phyloP scores from a whole-genome alignment of 2,113 vertebrate genomes.

The Recurvirostra avosetta region DNA sequence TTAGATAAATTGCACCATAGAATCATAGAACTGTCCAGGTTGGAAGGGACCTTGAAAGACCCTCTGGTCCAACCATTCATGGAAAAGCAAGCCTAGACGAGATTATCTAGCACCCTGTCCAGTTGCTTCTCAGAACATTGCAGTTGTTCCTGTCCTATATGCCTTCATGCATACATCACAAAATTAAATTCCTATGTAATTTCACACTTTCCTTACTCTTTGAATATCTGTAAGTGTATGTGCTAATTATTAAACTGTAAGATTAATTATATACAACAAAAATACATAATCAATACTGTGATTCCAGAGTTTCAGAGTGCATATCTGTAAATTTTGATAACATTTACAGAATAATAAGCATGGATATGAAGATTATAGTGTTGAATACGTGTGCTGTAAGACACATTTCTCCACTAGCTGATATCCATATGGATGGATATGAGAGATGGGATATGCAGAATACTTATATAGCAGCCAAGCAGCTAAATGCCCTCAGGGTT shows the following conservation, averaged over 20 bases:
- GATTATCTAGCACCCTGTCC: not conserved
- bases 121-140: rapidly evolving
- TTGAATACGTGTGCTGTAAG: not conserved
- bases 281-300: not conserved
- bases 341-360: not conserved
- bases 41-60: not conserved
- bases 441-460: not conserved
- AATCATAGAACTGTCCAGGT: not conserved
- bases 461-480: not conserved
- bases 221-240: not conserved
- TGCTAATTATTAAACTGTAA: not conserved
- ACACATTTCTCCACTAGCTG: not conserved
- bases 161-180: not conserved
- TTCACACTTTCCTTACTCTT: not conserved
- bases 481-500: not conserved
- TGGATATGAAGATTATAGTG: not conserved
- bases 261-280: not conserved
- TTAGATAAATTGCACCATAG: not conserved
- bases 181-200: not conserved
- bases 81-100: not conserved
- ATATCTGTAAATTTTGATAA: not conserved
- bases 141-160: not conserved
- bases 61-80: not conserved
- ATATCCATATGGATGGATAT: not conserved
- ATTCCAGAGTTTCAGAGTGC: not conserved